Conservation (phyloP, 2,888 invertebrate species). For the Luperina nickerlii region DNA sequence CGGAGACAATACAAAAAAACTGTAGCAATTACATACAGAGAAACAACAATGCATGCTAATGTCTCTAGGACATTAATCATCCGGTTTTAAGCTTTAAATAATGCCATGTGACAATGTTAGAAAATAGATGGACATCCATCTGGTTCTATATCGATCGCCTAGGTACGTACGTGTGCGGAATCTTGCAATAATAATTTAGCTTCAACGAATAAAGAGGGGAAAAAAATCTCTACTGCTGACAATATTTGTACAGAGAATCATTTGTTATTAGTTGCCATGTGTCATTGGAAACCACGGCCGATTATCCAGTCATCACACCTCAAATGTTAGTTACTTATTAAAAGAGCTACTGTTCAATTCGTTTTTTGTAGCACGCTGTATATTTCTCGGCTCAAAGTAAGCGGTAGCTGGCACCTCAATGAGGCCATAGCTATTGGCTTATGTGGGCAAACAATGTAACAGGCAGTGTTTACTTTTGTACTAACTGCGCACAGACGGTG, state of each 20-base stretch:
- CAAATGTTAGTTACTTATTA: constrained; percentile 70
- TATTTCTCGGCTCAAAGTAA: constrained; percentile 57
- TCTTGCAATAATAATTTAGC: constrained; percentile 70
- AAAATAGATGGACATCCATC: constrained; percentile 74
- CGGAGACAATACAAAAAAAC: constrained; percentile 80
- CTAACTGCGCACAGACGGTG: constrained; percentile 76
- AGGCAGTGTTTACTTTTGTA: constrained; percentile 78
- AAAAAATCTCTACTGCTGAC: constrained; percentile 73
- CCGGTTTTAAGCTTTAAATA: constrained; percentile 76
- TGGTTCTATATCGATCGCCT: constrained; percentile 71
- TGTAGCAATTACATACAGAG: constrained; percentile 81
- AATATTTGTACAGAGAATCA: constrained; percentile 74
- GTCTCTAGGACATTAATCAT: constrained; percentile 82
- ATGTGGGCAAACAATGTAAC: constrained; percentile 80
- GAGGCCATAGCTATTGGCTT: constrained; percentile 82
- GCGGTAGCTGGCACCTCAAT: constrained; percentile 76
- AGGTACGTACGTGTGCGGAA: constrained; percentile 70
- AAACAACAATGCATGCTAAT: constrained; percentile 81
- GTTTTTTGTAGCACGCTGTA: constrained; percentile 67
- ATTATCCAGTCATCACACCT: constrained; percentile 73
- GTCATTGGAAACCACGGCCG: constrained; percentile 68
- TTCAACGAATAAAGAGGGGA: constrained; percentile 69
- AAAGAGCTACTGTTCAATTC: constrained; percentile 73
- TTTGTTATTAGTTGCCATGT: constrained; percentile 72
- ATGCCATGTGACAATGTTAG: constrained; percentile 77